Evolutionary conservation across 2,888 invertebrate genomes (phyloP).

Genomic region (Gisinianus flammeolus): DNA sequence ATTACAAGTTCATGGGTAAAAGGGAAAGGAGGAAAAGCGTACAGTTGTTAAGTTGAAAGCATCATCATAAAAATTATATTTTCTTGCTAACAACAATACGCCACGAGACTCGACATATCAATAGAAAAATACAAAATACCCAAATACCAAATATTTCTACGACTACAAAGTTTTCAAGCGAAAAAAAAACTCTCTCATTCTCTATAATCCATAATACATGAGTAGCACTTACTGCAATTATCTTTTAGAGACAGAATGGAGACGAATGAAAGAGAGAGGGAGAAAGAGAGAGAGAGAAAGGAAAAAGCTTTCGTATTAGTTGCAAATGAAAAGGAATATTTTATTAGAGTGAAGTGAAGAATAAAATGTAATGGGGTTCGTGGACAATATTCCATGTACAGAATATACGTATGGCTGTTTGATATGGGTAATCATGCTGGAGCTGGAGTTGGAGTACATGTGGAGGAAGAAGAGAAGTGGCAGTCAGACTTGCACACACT

Average conservation of each 20-base stretch:
- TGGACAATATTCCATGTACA: neutral
- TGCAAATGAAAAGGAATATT: constrained; percentile 4
- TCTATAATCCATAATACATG: neutral
- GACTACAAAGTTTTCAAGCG: neutral
- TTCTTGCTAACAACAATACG: no score
- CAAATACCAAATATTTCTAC: neutral
- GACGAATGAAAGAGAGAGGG: neutral
- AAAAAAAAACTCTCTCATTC: neutral
- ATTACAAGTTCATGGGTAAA: neutral
- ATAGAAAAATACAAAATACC: neutral
- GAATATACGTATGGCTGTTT: no score
- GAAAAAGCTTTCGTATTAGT: neutral
- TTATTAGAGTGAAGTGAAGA: constrained; percentile 9
- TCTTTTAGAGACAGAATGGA: neutral
- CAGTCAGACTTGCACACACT: neutral
- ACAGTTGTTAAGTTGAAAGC: neutral
- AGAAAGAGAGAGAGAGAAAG: neutral
- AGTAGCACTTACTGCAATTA: neutral
- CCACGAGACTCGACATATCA: no score
- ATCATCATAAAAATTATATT: no score
- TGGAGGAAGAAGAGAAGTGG: neutral
- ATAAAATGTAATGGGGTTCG: constrained; percentile 11
- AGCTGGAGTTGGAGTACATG: neutral
- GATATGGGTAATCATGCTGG: neutral
- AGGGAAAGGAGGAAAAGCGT: constrained; percentile 2